phyloP scores from a whole-genome alignment of 2,797 vertebrate genomes.

The Lutjanus argentimaculatus region DNA sequence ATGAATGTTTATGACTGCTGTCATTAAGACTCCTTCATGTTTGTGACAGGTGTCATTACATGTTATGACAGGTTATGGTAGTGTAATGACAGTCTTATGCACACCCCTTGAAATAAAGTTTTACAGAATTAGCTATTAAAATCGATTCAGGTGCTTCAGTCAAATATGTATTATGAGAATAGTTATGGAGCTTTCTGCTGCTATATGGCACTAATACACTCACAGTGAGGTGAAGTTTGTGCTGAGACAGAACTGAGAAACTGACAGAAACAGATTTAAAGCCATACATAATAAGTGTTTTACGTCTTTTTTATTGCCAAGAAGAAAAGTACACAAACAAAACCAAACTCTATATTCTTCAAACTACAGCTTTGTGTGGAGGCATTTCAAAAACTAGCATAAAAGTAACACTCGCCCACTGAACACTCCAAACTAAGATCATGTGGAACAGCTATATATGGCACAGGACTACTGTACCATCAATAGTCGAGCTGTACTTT shows the following conservation, averaged over 20 bases:
- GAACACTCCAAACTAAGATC: conserved; percentile 70
- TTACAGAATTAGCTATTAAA: background rate
- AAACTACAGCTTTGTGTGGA: conserved; percentile 53
- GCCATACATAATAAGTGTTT: conserved; percentile 12
- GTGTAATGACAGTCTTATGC: too few relatives aligned
- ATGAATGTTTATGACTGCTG: too few relatives aligned
- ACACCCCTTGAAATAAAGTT: too few relatives aligned
- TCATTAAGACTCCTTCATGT: too few relatives aligned
- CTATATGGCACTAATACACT: conserved; percentile 44
- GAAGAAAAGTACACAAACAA: conserved; percentile 35
- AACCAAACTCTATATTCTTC: conserved; percentile 32
- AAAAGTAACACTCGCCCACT: conserved; percentile 71
- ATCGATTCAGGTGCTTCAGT: conserved; percentile 12
- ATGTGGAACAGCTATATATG: conserved; percentile 62
- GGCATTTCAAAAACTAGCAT: conserved; percentile 47
- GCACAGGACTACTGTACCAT: conserved; percentile 54
- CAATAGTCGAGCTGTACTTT: conserved; percentile 67
- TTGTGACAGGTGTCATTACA: too few relatives aligned
- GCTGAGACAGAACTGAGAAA: conserved; percentile 27
- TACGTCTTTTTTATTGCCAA: conserved; percentile 23
- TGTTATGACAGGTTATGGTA: too few relatives aligned
- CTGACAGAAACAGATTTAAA: conserved; percentile 17
- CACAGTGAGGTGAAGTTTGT: conserved; percentile 10
- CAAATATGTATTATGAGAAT: background rate
- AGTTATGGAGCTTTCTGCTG: conserved; percentile 45